A percentile compares a stretch with the other conserved stretches of the same genome.
Conservation (phyloP, 1,140 invertebrate genomes). For the Drosophila rhopaloa region DNA sequence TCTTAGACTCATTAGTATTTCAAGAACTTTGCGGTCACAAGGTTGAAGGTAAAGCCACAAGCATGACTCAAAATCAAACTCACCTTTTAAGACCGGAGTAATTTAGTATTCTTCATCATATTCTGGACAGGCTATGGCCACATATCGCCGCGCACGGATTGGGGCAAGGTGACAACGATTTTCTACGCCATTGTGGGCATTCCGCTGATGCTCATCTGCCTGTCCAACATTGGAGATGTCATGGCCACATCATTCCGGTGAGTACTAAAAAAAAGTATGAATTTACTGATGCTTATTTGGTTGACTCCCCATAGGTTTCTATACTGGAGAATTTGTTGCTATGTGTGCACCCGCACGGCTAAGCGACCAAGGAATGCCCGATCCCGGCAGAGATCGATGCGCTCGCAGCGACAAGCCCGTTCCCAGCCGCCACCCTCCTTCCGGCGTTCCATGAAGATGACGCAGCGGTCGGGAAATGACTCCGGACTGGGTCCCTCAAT, state of each 20-base stretch:
- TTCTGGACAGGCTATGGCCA: constrained; percentile 94
- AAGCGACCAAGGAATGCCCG: constrained; percentile 86
- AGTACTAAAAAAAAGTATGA: constrained; percentile 4
- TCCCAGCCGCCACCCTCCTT: constrained; percentile 84
- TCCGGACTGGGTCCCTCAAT: constrained; percentile 85
- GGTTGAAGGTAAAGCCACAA: constrained; percentile 41
- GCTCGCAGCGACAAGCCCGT: constrained; percentile 65
- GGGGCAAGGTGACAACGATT: constrained; percentile 97
- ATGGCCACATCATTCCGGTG: constrained; percentile 96
- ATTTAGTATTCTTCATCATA: constrained; percentile 14
- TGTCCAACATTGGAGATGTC: constrained; percentile 98
- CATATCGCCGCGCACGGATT: constrained; percentile 96
- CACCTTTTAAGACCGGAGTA: background rate
- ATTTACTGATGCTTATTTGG: constrained; percentile 1
- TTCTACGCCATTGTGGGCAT: constrained; percentile 98
- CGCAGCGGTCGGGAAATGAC: constrained; percentile 88
- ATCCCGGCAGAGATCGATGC: constrained; percentile 56
- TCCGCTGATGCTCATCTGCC: constrained; percentile 95
- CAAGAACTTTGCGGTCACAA: constrained; percentile 44
- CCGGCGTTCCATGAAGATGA: constrained; percentile 87
- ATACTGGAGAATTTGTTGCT: constrained; percentile 96
- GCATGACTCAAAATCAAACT: constrained; percentile 13
- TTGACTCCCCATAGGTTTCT: constrained; percentile 87
- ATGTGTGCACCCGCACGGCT: constrained; percentile 92
- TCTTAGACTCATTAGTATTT: constrained; percentile 48